Conservation (phyloP, 1,140 invertebrate species). For the Drosophila chauvacae region DNA sequence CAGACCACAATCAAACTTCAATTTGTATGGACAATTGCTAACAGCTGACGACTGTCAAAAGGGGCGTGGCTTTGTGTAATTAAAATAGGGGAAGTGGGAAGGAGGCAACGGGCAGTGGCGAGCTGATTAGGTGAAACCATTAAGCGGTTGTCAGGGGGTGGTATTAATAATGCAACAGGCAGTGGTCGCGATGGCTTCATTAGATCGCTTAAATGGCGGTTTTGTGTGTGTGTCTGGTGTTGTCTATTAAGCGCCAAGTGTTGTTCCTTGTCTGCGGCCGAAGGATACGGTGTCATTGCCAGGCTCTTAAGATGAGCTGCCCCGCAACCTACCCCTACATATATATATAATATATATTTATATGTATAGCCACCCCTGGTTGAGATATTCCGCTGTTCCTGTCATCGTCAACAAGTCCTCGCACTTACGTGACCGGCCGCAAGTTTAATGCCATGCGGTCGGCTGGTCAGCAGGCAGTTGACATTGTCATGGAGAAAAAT, state of each 20-base stretch:
- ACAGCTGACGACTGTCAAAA: conserved; percentile 24
- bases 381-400: conserved; percentile 40
- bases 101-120: not conserved
- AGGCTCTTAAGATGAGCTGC: conserved; percentile 20
- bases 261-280: conserved; percentile 21
- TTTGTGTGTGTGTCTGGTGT: conserved; percentile 30
- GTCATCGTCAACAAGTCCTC: conserved; percentile 51
- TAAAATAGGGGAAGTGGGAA: conserved; percentile 16
- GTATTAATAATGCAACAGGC: conserved; percentile 51
- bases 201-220: conserved; percentile 52
- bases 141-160: conserved; percentile 5
- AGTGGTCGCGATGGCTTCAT: conserved; percentile 44
- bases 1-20: conserved; percentile 32
- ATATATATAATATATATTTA: not conserved
- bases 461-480: conserved; percentile 32
- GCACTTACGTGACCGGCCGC: conserved; percentile 44
- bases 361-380: not conserved
- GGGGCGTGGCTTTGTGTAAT: conserved; percentile 36
- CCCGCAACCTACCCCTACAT: conserved; percentile 1
- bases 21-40: conserved; percentile 22
- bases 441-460: conserved; percentile 38
- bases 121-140: conserved; percentile 23
- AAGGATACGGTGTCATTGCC: conserved; percentile 28
- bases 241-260: conserved; percentile 55
- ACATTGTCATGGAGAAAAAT: conserved; percentile 1